Percentiles rank a stretch among this genome's conserved stretches.
These are phyloP conservation scores for Metalampra italica DNA, from an alignment of 2,888 invertebrate species.

Conservation along the genomic window DNA sequence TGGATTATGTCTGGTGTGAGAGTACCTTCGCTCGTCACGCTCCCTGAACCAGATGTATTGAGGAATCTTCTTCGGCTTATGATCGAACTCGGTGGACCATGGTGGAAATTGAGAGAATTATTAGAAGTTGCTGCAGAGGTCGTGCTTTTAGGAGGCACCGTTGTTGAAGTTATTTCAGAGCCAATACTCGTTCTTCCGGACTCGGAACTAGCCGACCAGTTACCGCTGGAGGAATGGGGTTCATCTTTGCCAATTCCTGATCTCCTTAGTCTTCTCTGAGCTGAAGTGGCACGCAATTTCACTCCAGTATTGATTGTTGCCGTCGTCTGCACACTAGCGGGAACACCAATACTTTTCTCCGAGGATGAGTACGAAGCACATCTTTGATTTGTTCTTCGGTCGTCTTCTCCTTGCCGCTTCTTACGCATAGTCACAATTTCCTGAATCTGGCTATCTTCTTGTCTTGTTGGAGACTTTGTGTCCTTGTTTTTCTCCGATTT, in stretches of 20 bases:
- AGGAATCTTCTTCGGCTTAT: conserved; percentile 82
- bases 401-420: conserved; percentile 79
- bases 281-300: conserved; percentile 86
- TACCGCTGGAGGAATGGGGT: conserved; percentile 93
- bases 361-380: conserved; percentile 88
- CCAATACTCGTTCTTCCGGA: conserved; percentile 91
- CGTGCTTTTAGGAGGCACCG: conserved; percentile 84
- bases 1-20: conserved; percentile 90
- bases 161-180: conserved; percentile 86
- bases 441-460: conserved; percentile 80
- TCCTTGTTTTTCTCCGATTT: conserved; percentile 63
- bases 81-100: conserved; percentile 83
- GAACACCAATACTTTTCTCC: conserved; percentile 82
- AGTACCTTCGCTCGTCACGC: conserved; percentile 91
- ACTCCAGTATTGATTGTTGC: conserved; percentile 81
- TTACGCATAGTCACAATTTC: conserved; percentile 82
- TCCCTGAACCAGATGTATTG: conserved; percentile 88
- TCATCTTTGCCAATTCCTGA: conserved; percentile 85
- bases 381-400: conserved; percentile 85
- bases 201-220: conserved; percentile 96
- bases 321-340: conserved; percentile 71
- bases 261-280: conserved; percentile 83
- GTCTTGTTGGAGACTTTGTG: conserved; percentile 53
- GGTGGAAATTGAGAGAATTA: conserved; percentile 81
- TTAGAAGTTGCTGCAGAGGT: conserved; percentile 83